Evolutionary conservation across 1,140 invertebrate genomes (phyloP), one percentile per base, ranked within the genome.

Genomic region (Zaprionus ornatus): DNA sequence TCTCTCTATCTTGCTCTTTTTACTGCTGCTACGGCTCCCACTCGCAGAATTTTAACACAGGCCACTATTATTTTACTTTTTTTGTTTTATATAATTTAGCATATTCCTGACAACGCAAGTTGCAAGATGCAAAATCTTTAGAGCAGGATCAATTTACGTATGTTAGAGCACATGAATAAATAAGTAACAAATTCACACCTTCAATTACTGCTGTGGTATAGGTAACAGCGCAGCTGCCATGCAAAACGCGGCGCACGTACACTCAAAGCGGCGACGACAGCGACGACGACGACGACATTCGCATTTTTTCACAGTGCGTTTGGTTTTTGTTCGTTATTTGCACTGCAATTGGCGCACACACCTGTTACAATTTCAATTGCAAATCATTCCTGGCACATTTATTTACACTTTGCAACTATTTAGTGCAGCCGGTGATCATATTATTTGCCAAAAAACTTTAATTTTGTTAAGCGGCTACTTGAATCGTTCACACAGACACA

Each of bases 381-480:
- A 75, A 65, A 75, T 78, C 74, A 87, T 79, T 79, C 84, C 74
- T 69, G 63, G 56, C 54, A 67, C 64, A 32, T 67, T 63, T 42
- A 75, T 74, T 79, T 57, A 72, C 68, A 71, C 84, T 88, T 90
- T 90, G 69, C 74, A 75, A 80, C 87, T 64, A 77, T 59, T 72
- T 90, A 72, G n/a, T 42, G 71, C 78, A 77, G 62, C 77, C 80
- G 80, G 77, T 74, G 57, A 74, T 65, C 67, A 57, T 40, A 72
- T 75, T 80, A 81, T 78, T 75, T 79, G 81, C 81, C 78, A 87
- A 88, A 48, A 88, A 88, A 81, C 74, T 70, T 54, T 4, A 64
- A 67, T 80, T 84, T 90, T 85, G 70, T 78, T 68, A 77, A 86
- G 82, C 84, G 80, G 84, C 85, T 84, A 79, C 71, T 81, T 76